Percentiles rank a stretch among this genome's conserved stretches.
Evolutionary conservation across 2,888 invertebrate genomes (phyloP).

Genomic region (Panzeria rudis): DNA sequence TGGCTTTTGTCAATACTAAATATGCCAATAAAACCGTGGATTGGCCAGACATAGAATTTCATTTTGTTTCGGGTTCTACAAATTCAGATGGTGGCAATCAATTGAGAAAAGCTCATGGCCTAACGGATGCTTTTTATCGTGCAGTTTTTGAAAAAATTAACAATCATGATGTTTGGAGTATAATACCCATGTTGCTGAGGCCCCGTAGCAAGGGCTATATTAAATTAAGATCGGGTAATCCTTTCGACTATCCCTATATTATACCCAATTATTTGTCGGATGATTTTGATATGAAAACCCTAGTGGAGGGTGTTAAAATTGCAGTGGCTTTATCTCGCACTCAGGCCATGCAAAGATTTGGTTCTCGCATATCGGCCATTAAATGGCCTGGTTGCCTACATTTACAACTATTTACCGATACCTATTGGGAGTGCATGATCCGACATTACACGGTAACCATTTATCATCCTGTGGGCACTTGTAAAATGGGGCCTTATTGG

Average conservation of each 20-base stretch:
- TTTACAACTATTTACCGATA: constrained; percentile 88
- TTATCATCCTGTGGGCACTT: constrained; percentile 94
- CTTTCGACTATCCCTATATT: constrained; percentile 94
- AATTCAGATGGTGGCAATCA: constrained; percentile 94
- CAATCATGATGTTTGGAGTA: constrained; percentile 92
- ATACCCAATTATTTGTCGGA: constrained; percentile 96
- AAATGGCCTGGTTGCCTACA: constrained; percentile 91
- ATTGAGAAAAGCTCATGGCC: constrained; percentile 90
- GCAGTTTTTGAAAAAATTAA: constrained; percentile 90
- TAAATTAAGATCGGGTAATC: constrained; percentile 91
- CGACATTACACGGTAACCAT: constrained; percentile 92
- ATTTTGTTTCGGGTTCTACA: constrained; percentile 94
- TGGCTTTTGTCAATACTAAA: constrained; percentile 95
- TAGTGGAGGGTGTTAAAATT: constrained; percentile 94
- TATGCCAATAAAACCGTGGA: constrained; percentile 91
- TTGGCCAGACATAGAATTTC: constrained; percentile 95
- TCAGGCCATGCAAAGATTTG: constrained; percentile 89
- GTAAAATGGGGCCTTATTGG: constrained; percentile 95
- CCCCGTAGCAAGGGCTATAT: constrained; percentile 93
- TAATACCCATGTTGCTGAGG: constrained; percentile 92
- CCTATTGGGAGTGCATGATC: constrained; percentile 95
- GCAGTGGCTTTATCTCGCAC: constrained; percentile 92
- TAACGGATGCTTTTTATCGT: constrained; percentile 90
- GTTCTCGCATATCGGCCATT: constrained; percentile 88
- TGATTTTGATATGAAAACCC: constrained; percentile 90